Percentiles rank a stretch among this genome's conserved stretches.
Conservation (phyloP, 2,888 invertebrate genomes). For the Mesodorylaimus sp. region DNA sequence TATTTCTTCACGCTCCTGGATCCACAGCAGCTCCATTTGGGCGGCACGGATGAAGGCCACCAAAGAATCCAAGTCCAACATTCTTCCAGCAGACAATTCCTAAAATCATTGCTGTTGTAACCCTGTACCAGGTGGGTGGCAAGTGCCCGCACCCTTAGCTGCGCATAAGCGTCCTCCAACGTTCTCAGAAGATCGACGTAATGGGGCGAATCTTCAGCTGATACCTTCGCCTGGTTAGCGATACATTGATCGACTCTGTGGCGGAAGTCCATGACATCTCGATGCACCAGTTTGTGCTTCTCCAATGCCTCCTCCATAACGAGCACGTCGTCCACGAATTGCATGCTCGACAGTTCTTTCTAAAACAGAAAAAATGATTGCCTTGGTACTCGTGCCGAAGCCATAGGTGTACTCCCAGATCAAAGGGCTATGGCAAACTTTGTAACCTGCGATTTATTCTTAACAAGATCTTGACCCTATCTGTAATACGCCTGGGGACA, state of each 20-base stretch:
- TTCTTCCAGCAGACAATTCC: conserved; percentile 52
- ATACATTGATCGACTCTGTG: conserved; percentile 66
- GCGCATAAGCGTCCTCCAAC: conserved; percentile 74
- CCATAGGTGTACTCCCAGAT: no score
- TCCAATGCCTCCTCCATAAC: conserved; percentile 69
- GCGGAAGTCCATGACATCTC: conserved; percentile 75
- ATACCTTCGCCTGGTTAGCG: conserved; percentile 59
- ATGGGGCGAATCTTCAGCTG: conserved; percentile 64
- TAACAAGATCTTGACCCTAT: no score
- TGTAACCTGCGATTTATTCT: no score
- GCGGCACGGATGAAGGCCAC: conserved; percentile 34
- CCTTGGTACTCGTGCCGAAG: no score
- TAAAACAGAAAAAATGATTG: conserved; percentile 27
- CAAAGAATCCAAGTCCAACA: conserved; percentile 70
- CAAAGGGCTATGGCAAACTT: no score
- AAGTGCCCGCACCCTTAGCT: conserved; percentile 51
- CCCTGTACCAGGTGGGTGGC: not conserved
- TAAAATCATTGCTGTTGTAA: conserved; percentile 13
- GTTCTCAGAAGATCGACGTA: conserved; percentile 73
- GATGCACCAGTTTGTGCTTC: conserved; percentile 70
- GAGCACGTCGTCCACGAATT: conserved; percentile 72
- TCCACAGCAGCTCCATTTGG: conserved; percentile 67
- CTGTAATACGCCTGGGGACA: no score
- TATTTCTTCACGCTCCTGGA: conserved; percentile 79
- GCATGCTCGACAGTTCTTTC: conserved; percentile 71